Base-by-base conservation (phyloP, 2,888 invertebrate genomes). In the Conomelus anceps region DNA sequence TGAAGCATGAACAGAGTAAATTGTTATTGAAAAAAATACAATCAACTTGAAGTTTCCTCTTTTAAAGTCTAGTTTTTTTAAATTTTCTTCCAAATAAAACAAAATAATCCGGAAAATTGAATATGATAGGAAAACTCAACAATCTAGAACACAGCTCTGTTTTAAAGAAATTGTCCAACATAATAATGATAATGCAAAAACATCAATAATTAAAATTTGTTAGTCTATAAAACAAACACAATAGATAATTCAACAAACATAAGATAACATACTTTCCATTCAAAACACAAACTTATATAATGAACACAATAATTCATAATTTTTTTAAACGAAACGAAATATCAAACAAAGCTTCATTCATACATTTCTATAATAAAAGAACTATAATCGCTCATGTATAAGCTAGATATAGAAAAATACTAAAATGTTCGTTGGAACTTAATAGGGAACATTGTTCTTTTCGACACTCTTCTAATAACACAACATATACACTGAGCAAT, bases 201-300 rank as follows among this genome's bases (percentile, higher is more conserved):
- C 63, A 63, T 63, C n/a, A 13, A 63, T 63, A 63, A 63, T 63
- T 63, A 63, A 63, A 63, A 63, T 63, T 63, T 63, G 63, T 63
- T 63, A 63, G 63, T 63, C 13, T n/a, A 63, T 63, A 63, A 34
- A 63, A 63, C 63, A 63, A 63, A 63, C 63, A 63, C 63, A 63
- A 89, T 41, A 89, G 86, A 85, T 41, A 86, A 89, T 89, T 89
- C 22, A 29, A 86, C 34, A 63, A 84, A 41, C 86, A 89, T 89
- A 85, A 26, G 86, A 89, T 87, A 86, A 63, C 63, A 63, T 63
- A 63, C n/a, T 63, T 63, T 63, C n/a, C 63, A 63, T 63, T 63
- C 63, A 63, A 63, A 63, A 63, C 63, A 63, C 63, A 63, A 63
- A 63, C 63, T 63, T 63, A 63, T 63, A 63, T 63, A 63, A 63